Percentiles rank a stretch among this genome's conserved stretches.
Conservation (phyloP, 2,797 vertebrate genomes). For the Artibeus jamaicensis region DNA sequence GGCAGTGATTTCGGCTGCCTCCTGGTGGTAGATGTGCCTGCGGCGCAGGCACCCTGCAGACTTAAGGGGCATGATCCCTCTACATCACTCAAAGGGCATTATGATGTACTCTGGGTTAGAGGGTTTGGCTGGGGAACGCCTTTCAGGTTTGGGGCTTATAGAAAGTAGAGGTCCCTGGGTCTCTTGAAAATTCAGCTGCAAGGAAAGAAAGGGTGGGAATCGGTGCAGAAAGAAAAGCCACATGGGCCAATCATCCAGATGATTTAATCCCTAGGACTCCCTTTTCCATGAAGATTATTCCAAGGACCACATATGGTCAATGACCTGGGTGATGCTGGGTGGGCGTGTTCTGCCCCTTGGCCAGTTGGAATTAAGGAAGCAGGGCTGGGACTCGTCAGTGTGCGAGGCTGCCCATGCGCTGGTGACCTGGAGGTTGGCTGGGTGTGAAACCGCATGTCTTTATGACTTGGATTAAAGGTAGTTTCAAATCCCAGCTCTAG, state of each 20-base stretch:
- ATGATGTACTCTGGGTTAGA: conserved; percentile 43
- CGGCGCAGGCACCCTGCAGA: not conserved
- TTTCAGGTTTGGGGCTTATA: not conserved
- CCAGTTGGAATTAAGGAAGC: not conserved
- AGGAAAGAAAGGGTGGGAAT: not conserved
- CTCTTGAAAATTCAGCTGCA: not conserved
- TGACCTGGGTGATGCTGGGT: not conserved
- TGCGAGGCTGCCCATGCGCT: not conserved
- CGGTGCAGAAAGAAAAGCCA: not conserved
- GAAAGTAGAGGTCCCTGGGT: not conserved
- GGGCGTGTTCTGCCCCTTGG: not conserved
- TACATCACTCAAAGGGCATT: conserved; percentile 68
- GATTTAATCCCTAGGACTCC: not conserved
- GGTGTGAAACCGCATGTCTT: not conserved
- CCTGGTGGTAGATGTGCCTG: not conserved
- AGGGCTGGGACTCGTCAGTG: not conserved
- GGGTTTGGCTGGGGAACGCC: not conserved
- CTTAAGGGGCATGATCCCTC: not conserved
- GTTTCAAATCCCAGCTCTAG: not conserved
- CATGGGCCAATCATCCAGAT: not conserved
- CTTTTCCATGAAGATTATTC: conserved; percentile 12
- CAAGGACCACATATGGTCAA: not conserved
- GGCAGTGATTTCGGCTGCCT: not conserved
- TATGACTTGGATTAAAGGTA: not conserved
- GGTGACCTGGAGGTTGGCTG: not conserved